A percentile compares a stretch with the other conserved stretches of the same genome.
Evolutionary conservation across 1,140 invertebrate genomes (phyloP).

Genomic region (Condylostylus longicornis): DNA sequence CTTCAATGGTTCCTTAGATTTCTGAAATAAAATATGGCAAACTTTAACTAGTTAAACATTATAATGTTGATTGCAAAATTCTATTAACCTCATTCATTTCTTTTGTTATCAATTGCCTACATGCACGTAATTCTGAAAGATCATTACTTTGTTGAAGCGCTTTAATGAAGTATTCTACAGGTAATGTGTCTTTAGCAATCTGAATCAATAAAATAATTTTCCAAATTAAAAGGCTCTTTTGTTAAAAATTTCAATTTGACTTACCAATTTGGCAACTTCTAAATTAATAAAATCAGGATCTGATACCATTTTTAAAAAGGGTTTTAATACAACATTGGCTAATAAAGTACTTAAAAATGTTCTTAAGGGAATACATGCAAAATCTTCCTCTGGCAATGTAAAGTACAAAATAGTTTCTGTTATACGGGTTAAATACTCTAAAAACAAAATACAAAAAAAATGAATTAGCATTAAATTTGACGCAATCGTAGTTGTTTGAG

Average conservation of each 20-base stretch:
- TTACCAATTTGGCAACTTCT: constrained; percentile 77
- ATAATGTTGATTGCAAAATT: background rate
- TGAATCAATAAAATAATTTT: constrained; percentile 27
- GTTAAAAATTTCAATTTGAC: too few species aligned
- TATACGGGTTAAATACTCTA: constrained; percentile 72
- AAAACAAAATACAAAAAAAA: constrained; percentile 16
- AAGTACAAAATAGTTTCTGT: constrained; percentile 73
- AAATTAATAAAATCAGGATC: constrained; percentile 94
- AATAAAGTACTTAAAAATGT: constrained; percentile 64
- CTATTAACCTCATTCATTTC: constrained; percentile 5
- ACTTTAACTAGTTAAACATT: background rate
- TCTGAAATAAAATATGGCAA: background rate
- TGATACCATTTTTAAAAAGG: constrained; percentile 64
- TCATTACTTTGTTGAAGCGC: constrained; percentile 3
- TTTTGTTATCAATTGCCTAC: constrained; percentile 5
- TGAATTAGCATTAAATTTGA: background rate
- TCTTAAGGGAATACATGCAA: constrained; percentile 65
- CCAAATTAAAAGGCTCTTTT: too few species aligned
- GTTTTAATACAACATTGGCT: constrained; percentile 61
- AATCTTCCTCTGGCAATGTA: constrained; percentile 68
- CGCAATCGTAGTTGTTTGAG: too few species aligned
- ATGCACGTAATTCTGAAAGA: constrained; percentile 2
- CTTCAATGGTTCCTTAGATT: constrained; percentile 6
- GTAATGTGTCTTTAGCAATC: constrained; percentile 38
- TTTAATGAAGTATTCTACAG: constrained; percentile 22